Base-by-base conservation (phyloP, 92 coral and sea anemone genomes). In the Parazoanthus swiftii region DNA sequence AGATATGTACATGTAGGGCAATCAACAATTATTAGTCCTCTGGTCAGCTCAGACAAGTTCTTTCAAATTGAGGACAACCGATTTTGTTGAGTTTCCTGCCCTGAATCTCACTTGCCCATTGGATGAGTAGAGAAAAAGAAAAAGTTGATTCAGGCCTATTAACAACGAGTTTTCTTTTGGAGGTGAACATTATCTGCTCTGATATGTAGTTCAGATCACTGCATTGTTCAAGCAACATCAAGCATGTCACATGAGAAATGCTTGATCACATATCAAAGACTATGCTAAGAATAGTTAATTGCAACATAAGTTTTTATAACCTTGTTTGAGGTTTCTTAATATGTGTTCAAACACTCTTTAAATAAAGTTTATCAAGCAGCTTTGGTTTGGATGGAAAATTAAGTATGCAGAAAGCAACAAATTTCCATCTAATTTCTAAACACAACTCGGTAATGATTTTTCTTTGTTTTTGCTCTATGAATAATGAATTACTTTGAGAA, bases 401-500 rank as follows among this genome's bases (percentile, higher is more conserved):
- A 67, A 66, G 56, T 42, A 38, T 82, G n/a, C 37, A 66, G 67
- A 63, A 82, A 9, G 1, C 76, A 67, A 35, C 33, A 67, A 36
- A 25, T 66, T 66, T 82, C 48, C 39, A 39, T 72, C 16, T 39
- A 10, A 82, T 42, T 82, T 65, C 86, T 68, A 82, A 82, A 67
- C 74, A 43, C 59, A n/a, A 8, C 23, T 7, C 71, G 37, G 29
- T n/a, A 18, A 33, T 81, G 15, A 36, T 23, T 11, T 39, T 66
- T 42, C n/a, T 10, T 82, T 66, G 58, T 66, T 25, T 82, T 72
- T 37, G 74, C 9, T 21, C 67, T 73, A 80, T 58, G 59, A 58
- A 80, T 80, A 54, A 80, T 80, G 43, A 80, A 80, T 58, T 8
- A 80, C 44, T 80, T 29, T 80, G 44, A 80, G 35, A 33, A 58